Conservation (phyloP, 2,113 vertebrate genomes). For the Poicephalus gulielmi region DNA sequence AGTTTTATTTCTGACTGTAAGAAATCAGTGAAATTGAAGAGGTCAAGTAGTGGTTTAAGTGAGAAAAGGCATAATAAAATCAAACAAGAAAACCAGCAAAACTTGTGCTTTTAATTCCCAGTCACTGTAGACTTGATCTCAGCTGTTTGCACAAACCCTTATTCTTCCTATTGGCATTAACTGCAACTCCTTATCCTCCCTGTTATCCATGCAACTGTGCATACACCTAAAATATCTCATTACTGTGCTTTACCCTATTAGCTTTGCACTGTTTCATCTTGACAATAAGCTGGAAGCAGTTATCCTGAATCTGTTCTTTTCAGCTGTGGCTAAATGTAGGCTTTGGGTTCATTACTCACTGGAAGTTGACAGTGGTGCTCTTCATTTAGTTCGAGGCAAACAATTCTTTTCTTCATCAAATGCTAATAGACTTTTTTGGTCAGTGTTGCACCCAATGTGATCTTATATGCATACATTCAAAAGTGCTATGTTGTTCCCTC, state of each 20-base stretch:
- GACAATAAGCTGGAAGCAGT: not conserved
- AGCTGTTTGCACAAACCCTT: not conserved
- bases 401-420: not conserved
- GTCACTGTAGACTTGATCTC: not conserved
- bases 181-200: not conserved
- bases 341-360: not conserved
- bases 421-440: not conserved
- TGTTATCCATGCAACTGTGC: constrained; percentile 5
- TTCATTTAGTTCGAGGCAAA: not conserved
- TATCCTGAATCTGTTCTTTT: constrained; percentile 11
- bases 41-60: not conserved
- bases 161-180: not conserved
- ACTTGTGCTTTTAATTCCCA: not conserved
- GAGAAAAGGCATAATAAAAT: not conserved
- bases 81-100: not conserved
- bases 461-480: not conserved
- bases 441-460: not conserved
- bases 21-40: not conserved
- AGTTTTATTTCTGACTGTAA: not conserved
- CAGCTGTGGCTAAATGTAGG: not conserved
- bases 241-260: constrained; percentile 9
- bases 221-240: not conserved
- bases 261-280: constrained; percentile 13
- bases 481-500: not conserved
- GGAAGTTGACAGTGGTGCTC: not conserved